Evolutionary conservation across 2,888 invertebrate genomes (phyloP), one percentile per base, ranked within the genome.

Genomic region (Sialis lutaria): DNA sequence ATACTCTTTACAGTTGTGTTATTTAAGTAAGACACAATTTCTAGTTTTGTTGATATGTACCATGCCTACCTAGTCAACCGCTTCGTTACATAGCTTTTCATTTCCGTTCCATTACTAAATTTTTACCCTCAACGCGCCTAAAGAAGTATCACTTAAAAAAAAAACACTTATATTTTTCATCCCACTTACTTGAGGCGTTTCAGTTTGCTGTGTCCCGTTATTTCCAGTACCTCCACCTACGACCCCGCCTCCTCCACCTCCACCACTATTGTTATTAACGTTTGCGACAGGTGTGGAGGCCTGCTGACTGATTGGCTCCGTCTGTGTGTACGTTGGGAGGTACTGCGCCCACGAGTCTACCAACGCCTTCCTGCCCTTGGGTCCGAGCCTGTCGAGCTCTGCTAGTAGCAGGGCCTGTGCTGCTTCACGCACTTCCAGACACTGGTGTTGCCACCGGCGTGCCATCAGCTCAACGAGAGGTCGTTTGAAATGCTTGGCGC

Each of bases 401-500:
- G 97, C 93, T 9, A 97, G 69, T 0, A 99, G 69, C 33, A 98
- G 69, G 7, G 96, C 95, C 60, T 98, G 98, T 0, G 96, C 89
- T 0, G 97, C 97, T 65, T 97, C 95, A 5, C 98, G 73, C 42
- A 93, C 92, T 70, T 98, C 97, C 5, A 97, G 75, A 64, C 97
- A 98, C 56, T 95, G 88, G 68, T 98, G 97, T 63, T 98, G 97
- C 98, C 98, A 98, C 51, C 95, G 74, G 12, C 95, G 79, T 1
- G 96, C 97, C 72, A 98, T 74, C 81, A 95, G 89, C 67, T 98
- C 97, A 5, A 98, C 90, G 65, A 91, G 89, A 0, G 96, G 95
- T n/a, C 91, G 77, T 61, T 93, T 90, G 67, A 90, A 93, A 50
- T 75, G 76, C 62, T 78, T 81, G 0, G 82, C 79, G 34, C 83